Percentiles rank a stretch among this genome's conserved stretches.
These are phyloP conservation scores for Scelioninae gen. 2 DNA, from an alignment of 2,888 invertebrate species.

Conservation along the genomic window DNA sequence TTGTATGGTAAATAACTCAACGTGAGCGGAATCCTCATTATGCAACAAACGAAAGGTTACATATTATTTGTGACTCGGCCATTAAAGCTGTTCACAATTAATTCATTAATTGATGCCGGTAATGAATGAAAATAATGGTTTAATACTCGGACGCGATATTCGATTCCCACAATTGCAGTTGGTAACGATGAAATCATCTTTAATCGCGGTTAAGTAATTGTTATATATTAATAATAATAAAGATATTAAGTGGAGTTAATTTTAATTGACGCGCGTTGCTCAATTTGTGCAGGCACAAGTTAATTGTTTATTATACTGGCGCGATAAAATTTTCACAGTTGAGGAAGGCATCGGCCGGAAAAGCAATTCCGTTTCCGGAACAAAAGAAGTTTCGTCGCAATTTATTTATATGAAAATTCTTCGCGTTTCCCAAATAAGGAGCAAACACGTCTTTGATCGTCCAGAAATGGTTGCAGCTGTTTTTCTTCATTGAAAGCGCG, in stretches of 20 bases:
- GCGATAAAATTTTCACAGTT: too few species aligned
- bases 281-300: too few species aligned
- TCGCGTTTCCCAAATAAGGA: too few species aligned
- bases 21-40: constrained; percentile 47
- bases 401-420: too few species aligned
- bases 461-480: too few species aligned
- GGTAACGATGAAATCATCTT: constrained; percentile 11
- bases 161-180: constrained; percentile 25
- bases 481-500: too few species aligned
- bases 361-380: constrained; percentile 23
- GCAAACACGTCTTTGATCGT: too few species aligned
- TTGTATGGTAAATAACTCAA: constrained; percentile 46
- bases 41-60: constrained; percentile 44
- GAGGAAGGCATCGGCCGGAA: constrained; percentile 29
- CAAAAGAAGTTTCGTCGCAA: constrained; percentile 20
- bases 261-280: constrained; percentile 24
- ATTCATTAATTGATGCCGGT: constrained; percentile 38
- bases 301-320: too few species aligned
- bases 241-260: neutral
- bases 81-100: constrained; percentile 42
- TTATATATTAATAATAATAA: constrained; percentile 25
- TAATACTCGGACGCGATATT: constrained; percentile 7
- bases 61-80: constrained; percentile 39
- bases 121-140: constrained; percentile 26
- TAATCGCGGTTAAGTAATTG: constrained; percentile 11